phyloP scores from a whole-genome alignment of 1,140 invertebrate genomes.

The Chrysomallon squamiferum region DNA sequence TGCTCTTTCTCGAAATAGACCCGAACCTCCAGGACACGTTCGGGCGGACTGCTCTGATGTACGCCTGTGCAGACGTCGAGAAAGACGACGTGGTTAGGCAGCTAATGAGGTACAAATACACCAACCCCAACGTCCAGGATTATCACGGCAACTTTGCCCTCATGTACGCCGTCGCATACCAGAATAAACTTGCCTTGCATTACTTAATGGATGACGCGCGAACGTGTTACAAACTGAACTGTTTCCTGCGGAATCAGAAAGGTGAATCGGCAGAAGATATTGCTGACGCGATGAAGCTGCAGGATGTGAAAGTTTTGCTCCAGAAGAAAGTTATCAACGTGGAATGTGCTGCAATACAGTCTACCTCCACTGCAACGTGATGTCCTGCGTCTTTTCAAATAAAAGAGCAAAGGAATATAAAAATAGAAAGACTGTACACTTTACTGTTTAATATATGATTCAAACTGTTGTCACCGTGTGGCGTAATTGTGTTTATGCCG shows the following conservation, averaged over 20 bases:
- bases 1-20: neutral
- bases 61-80: neutral
- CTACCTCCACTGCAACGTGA: too few relatives aligned
- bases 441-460: too few relatives aligned
- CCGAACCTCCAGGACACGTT: neutral
- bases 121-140: neutral
- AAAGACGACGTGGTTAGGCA: conserved; percentile 1
- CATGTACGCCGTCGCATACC: neutral
- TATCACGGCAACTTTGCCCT: neutral
- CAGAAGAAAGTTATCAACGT: too few relatives aligned
- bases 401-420: too few relatives aligned
- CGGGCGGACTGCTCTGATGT: conserved; percentile 3
- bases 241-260: neutral
- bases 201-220: neutral
- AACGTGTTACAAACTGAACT: neutral
- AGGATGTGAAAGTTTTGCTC: neutral
- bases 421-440: too few relatives aligned
- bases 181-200: neutral
- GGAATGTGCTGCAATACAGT: too few relatives aligned
- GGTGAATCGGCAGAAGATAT: neutral
- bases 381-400: too few relatives aligned
- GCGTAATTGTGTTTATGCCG: too few relatives aligned
- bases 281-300: neutral
- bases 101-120: neutral
- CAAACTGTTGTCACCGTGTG: too few relatives aligned